Percentiles rank a stretch among this genome's conserved stretches.
Evolutionary conservation across 37 sponge, comb jelly and placozoan genomes (phyloP).

Genomic region (Spongilla lacustris): DNA sequence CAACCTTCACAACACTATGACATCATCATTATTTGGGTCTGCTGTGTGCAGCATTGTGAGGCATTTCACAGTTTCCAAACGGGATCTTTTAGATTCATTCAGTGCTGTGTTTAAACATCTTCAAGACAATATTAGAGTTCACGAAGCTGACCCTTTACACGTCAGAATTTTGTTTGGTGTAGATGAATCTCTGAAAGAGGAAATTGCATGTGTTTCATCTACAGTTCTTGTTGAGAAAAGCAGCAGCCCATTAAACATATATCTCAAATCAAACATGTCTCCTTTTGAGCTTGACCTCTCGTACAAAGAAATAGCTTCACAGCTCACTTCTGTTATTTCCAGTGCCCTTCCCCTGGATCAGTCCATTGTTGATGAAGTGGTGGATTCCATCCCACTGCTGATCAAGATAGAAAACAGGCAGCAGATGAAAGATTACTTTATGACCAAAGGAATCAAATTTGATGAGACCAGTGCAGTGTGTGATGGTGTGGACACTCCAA

Average conservation of each 20-base stretch:
- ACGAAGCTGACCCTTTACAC: neutral
- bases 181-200: neutral
- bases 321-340: too few relatives aligned
- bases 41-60: neutral
- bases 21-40: neutral
- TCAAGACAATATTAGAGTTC: neutral
- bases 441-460: neutral
- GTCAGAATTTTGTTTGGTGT: neutral
- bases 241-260: too few relatives aligned
- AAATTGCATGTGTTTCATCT: neutral
- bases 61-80: neutral
- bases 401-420: neutral
- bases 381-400: neutral
- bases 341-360: neutral
- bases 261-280: too few relatives aligned
- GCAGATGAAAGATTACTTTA: neutral
- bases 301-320: too few relatives aligned
- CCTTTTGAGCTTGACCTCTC: too few relatives aligned
- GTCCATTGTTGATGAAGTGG: neutral
- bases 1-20: neutral
- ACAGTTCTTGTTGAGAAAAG: neutral
- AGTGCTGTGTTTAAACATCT: neutral
- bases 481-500: neutral
- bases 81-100: neutral
- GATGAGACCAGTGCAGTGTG: neutral